Conservation (phyloP, 2,797 vertebrate species). For the Menidia menidia region DNA sequence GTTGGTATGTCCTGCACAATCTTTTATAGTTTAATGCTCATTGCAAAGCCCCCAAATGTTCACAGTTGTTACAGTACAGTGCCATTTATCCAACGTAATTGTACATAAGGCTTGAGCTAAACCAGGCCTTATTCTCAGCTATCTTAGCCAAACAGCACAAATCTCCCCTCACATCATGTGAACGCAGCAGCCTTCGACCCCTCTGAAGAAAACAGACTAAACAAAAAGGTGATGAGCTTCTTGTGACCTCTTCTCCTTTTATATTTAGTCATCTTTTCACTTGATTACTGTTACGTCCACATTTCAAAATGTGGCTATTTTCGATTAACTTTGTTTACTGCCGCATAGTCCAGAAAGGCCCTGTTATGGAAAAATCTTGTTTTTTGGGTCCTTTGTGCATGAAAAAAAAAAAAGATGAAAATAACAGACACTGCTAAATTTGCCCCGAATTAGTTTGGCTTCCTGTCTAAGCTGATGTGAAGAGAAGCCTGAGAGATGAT, state of each 20-base stretch:
- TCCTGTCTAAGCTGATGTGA: constrained; percentile 27
- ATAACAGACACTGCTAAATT: constrained; percentile 39
- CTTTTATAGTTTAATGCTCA: too few relatives aligned
- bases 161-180: constrained; percentile 41
- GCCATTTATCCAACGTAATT: too few relatives aligned
- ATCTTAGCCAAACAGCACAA: background rate
- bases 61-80: too few relatives aligned
- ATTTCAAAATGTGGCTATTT: constrained; percentile 47
- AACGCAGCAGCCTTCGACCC: constrained; percentile 57
- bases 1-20: too few relatives aligned
- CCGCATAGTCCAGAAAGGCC: constrained; percentile 14
- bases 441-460: constrained; percentile 28
- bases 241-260: constrained; percentile 5
- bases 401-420: constrained; percentile 29
- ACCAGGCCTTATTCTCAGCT: constrained; percentile 1
- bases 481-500: constrained; percentile 14
- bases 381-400: constrained; percentile 24
- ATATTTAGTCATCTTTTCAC: constrained; percentile 19
- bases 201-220: constrained; percentile 35
- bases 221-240: constrained; percentile 33
- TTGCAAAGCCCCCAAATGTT: too few relatives aligned
- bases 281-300: constrained; percentile 14
- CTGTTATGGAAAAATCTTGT: constrained; percentile 34
- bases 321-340: constrained; percentile 32
- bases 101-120: constrained; percentile 4